Evolutionary conservation across 64 coral and sea anemone species (phyloP).

Genomic region (Orbicella faveolata): DNA sequence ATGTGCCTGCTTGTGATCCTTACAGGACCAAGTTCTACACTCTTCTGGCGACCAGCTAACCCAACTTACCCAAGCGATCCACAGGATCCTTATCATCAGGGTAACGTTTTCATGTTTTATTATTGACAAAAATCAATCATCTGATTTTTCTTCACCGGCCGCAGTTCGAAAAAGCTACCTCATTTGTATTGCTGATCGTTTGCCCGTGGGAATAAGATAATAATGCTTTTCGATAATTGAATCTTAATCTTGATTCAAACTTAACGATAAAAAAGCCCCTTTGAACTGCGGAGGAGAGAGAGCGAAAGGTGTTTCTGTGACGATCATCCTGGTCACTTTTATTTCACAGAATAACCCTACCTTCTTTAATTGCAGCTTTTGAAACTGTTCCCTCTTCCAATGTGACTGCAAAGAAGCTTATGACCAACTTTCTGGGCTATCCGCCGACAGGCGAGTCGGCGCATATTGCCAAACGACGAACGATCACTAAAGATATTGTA

Average conservation of each 20-base stretch:
- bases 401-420: neutral
- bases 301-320: neutral
- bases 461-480: too few relatives aligned
- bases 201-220: too few relatives aligned
- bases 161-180: too few relatives aligned
- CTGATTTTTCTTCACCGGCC: too few relatives aligned
- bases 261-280: neutral
- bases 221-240: too few relatives aligned
- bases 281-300: neutral
- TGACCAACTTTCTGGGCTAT: neutral
- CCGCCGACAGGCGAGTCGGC: too few relatives aligned
- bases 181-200: too few relatives aligned
- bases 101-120: neutral
- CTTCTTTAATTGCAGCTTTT: constrained; percentile 3
- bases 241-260: too few relatives aligned
- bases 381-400: neutral
- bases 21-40: neutral
- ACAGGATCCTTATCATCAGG: neutral
- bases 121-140: neutral
- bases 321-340: neutral
- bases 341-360: neutral
- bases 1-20: too few relatives aligned
- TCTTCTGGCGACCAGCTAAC: neutral
- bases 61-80: neutral
- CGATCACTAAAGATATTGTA: constrained; percentile 1